phyloP scores from a whole-genome alignment of 1,140 invertebrate species.

The Hyles euphorbiae region DNA sequence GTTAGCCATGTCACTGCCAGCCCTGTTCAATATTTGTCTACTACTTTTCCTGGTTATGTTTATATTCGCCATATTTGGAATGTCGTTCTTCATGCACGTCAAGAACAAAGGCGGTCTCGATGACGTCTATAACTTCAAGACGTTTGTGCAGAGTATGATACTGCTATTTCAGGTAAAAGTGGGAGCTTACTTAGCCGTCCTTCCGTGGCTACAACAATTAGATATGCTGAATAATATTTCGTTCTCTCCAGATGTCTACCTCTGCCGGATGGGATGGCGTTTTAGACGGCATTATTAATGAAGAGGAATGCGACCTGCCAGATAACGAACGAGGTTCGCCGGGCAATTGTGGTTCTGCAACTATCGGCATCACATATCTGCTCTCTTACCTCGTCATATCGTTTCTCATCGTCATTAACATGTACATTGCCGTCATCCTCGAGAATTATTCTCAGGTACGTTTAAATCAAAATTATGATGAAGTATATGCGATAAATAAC shows the following conservation, averaged over 20 bases:
- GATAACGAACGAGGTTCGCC: constrained; percentile 91
- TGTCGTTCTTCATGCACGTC: constrained; percentile 99
- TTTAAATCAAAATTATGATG: background rate
- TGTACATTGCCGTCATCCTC: constrained; percentile 99
- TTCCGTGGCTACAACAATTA: too few relatives aligned
- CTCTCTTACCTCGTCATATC: constrained; percentile 97
- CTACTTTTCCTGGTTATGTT: constrained; percentile 99
- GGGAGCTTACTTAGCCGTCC: background rate
- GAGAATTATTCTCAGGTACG: constrained; percentile 97
- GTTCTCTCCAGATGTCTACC: constrained; percentile 91
- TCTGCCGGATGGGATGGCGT: constrained; percentile 98
- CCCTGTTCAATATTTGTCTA: constrained; percentile 98
- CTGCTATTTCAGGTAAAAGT: constrained; percentile 92
- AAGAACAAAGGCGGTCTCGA: constrained; percentile 95
- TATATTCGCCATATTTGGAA: constrained; percentile 99
- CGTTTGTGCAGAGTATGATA: constrained; percentile 98
- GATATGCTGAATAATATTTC: background rate
- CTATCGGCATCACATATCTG: constrained; percentile 95
- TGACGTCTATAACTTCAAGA: constrained; percentile 98
- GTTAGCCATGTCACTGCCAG: constrained; percentile 97
- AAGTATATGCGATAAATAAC: background rate
- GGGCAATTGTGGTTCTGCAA: constrained; percentile 94
- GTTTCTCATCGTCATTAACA: constrained; percentile 99
- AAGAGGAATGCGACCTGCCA: constrained; percentile 92
- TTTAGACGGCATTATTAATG: constrained; percentile 96